Evolutionary conservation across 2,113 vertebrate genomes (phyloP), one percentile per base, ranked within the genome.

Genomic region (Uria lomvia): DNA sequence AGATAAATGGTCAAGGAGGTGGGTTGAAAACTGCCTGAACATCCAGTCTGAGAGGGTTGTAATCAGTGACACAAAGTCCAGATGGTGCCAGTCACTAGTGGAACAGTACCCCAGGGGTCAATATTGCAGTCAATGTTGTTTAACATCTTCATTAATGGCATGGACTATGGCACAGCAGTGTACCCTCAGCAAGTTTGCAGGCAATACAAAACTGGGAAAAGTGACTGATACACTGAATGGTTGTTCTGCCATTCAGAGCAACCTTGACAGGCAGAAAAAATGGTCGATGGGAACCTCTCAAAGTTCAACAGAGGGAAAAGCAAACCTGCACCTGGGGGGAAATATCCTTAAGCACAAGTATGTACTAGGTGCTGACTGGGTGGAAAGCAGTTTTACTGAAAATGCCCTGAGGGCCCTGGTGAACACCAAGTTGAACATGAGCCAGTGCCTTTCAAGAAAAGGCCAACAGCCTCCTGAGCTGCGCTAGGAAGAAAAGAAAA

Each of bases 91-190:
- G 29, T 55, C 16, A n/a, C 24, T 53, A 53, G 5, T 29, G n/a
- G 5, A 89, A 12, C 10, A 49, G 3, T 70, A 55, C 7, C 20
- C 12, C 40, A 70, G 6, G 8, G 5, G 2, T 38, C 0, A 0
- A 50, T 40, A 65, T 13, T 63, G 42, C 13, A 15, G 7, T 72
- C 26, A 74, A 17, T 1, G 1, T 22, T 80, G 8, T 42, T 83
- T 55, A 50, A 34, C 3, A 27, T 36, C n/a, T 63, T 55, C 6
- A 43, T 75, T 72, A 68, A 47, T 20, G 13, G 32, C 49, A 24
- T 73, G 18, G 53, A 45, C 8, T 58, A 15, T 27, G 30, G 43
- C n/a, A 75, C 17, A 65, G 43, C 49, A 66, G 7, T 26, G 1
- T 38, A 60, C 5, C 15, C 11, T 56, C 24, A 47, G 2, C 36